A percentile compares a stretch with the other conserved stretches of the same genome.
Evolutionary conservation across 2,888 invertebrate species (phyloP).

Genomic region (Caenorhabditis macrosperma): DNA sequence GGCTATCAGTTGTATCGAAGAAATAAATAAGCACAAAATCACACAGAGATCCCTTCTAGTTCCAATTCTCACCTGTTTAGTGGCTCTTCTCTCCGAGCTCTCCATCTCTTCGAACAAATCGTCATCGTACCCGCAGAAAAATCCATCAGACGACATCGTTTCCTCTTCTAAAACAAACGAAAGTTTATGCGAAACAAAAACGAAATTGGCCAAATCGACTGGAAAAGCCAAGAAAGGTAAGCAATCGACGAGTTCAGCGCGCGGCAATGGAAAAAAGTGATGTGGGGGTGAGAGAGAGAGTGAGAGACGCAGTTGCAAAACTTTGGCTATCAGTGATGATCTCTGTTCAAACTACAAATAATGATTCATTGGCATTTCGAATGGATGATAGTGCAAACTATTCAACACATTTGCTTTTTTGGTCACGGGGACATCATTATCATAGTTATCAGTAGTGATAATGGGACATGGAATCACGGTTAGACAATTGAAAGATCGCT

Average conservation of each 20-base stretch:
- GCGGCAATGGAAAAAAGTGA: no score
- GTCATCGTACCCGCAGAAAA: neutral
- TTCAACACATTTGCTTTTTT: neutral
- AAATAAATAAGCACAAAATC: no score
- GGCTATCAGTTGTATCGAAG: no score
- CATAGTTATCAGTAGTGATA: no score
- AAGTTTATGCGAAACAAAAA: neutral
- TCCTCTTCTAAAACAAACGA: no score
- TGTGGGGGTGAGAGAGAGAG: no score
- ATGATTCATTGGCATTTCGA: neutral
- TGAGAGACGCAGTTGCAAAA: neutral
- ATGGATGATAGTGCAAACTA: no score
- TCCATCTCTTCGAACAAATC: neutral
- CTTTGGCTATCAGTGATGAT: neutral
- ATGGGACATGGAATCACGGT: no score
- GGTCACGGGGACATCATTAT: no score
- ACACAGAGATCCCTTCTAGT: no score
- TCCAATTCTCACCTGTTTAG: neutral
- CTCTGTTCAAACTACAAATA: neutral
- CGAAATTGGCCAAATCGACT: neutral
- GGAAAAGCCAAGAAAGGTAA: no score
- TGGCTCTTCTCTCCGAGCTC: neutral
- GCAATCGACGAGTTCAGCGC: neutral
- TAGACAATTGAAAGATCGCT: no score
- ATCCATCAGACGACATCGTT: neutral